Conservation (phyloP, 2,113 vertebrate species). For the Capricornis sumatraensis region DNA sequence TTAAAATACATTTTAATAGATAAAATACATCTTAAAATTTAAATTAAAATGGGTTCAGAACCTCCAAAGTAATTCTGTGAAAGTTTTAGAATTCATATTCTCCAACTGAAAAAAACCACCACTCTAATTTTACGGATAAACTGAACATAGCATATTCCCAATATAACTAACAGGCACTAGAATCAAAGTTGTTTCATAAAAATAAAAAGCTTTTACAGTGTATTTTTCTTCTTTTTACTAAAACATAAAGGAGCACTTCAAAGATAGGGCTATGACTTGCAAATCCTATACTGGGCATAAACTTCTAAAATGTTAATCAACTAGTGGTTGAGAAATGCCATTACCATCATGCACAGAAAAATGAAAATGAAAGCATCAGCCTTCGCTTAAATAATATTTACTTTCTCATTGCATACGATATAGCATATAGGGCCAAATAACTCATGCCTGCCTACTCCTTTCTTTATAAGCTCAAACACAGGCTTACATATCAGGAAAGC, state of each 20-base stretch:
- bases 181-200: slow-evolving; percentile 19
- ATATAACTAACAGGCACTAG: not conserved
- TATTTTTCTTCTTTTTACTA: slow-evolving; percentile 29
- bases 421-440: not conserved
- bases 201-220: not conserved
- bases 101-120: not conserved
- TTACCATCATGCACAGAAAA: not conserved
- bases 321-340: slow-evolving; percentile 9
- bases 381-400: not conserved
- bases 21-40: not conserved
- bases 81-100: not conserved
- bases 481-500: not conserved
- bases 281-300: slow-evolving; percentile 29
- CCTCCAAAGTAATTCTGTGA: not conserved
- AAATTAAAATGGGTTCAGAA: slow-evolving; percentile 8
- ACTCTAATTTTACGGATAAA: slow-evolving; percentile 29
- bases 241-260: slow-evolving; percentile 44
- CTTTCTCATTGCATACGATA: not conserved
- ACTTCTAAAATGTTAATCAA: slow-evolving; percentile 13
- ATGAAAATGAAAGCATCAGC: not conserved
- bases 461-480: slow-evolving; percentile 33
- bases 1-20: not conserved
- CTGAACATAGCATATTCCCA: not conserved
- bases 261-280: not conserved
- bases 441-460: not conserved